Evolutionary conservation across 1,140 invertebrate genomes (phyloP).

Genomic region (Ridgeia piscesae): DNA sequence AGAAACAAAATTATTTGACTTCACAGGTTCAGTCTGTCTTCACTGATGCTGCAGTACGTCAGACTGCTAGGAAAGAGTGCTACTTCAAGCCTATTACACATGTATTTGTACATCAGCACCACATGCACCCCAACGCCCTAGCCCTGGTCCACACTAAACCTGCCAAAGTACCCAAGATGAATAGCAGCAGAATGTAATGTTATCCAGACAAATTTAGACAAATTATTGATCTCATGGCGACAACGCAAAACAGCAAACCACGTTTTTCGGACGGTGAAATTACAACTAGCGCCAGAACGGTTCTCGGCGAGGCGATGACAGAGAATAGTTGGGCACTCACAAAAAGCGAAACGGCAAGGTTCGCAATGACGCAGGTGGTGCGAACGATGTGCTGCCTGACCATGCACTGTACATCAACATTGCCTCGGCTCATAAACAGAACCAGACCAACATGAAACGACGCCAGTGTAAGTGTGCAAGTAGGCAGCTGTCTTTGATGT

Average conservation of each 20-base stretch:
- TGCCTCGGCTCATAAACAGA: neutral
- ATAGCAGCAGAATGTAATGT: neutral
- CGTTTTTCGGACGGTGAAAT: neutral
- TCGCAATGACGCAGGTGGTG: neutral
- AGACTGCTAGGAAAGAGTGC: neutral
- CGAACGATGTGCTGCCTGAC: neutral
- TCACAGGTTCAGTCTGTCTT: neutral
- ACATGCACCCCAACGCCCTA: neutral
- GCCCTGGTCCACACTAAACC: neutral
- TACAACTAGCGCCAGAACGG: neutral
- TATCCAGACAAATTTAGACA: constrained; percentile 6
- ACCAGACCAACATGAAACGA: neutral
- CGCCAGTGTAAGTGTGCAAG: neutral
- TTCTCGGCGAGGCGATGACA: neutral
- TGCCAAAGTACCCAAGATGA: neutral
- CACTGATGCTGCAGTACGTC: neutral
- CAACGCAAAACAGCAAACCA: neutral
- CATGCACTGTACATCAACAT: constrained; percentile 5
- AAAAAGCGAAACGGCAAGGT: neutral
- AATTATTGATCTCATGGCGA: neutral
- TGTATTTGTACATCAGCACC: neutral
- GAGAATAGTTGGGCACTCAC: neutral
- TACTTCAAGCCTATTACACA: constrained; percentile 5
- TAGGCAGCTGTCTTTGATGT: neutral
- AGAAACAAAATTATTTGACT: neutral